These are phyloP conservation scores for Cassiopea andromeda DNA, from an alignment of 30 jellyfish, hydroid and myxozoan genomes.

Conservation along the genomic window DNA sequence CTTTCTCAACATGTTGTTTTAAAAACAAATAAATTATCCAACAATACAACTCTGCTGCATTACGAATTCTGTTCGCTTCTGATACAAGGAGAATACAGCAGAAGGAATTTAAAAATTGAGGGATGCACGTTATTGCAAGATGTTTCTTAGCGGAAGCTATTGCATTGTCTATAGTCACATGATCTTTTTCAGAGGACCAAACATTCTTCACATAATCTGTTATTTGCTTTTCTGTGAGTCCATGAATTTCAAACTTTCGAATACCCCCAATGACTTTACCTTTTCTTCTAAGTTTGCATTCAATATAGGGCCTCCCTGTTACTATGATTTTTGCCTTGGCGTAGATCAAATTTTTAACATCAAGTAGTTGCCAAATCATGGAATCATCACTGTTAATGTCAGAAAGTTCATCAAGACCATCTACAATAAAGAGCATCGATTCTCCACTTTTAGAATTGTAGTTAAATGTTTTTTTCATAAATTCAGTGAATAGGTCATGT, in stretches of 20 bases:
- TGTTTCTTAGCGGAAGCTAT: background rate
- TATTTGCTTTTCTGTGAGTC: background rate
- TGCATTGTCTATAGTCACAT: background rate
- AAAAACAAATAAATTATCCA: background rate
- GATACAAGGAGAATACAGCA: background rate
- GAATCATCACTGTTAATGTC: background rate
- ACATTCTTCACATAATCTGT: background rate
- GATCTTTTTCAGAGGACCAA: background rate
- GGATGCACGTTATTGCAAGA: background rate
- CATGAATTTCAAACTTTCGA: background rate
- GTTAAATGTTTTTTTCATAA: background rate
- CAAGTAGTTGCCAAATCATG: background rate
- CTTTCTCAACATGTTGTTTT: background rate
- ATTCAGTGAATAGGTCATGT: background rate
- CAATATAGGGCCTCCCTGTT: background rate
- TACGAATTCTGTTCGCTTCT: background rate
- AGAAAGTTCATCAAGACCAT: background rate
- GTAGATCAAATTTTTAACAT: background rate
- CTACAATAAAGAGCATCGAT: background rate
- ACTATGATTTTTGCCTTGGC: background rate
- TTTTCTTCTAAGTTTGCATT: background rate
- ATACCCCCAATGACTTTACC: background rate
- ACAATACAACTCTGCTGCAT: background rate
- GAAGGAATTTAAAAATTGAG: background rate
- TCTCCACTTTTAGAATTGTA: background rate